Percentiles rank a stretch among this genome's conserved stretches.
These are phyloP conservation scores for Gnatocerus cornutus DNA, from an alignment of 2,888 invertebrate species.

Conservation along the genomic window DNA sequence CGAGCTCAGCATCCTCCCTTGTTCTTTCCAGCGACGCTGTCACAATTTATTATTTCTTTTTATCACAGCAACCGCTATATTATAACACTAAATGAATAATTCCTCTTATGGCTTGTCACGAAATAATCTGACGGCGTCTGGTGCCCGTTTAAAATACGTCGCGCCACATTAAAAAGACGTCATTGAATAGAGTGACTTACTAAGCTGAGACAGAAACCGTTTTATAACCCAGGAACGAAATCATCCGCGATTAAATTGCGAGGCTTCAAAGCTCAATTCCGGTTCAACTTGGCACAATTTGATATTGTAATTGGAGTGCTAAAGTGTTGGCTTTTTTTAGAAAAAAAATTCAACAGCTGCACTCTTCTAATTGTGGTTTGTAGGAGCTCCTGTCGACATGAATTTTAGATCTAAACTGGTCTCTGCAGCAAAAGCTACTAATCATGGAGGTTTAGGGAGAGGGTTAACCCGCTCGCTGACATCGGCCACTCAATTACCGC, in stretches of 20 bases:
- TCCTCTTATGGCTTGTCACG: slow-evolving; percentile 37
- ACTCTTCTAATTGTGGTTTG: too few relatives aligned
- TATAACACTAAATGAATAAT: slow-evolving; percentile 50
- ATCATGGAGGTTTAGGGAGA: slow-evolving; percentile 66
- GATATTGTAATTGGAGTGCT: too few relatives aligned
- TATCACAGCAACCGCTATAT: slow-evolving; percentile 48
- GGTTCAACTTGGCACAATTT: not conserved
- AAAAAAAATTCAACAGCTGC: too few relatives aligned
- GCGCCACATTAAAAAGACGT: slow-evolving; percentile 38
- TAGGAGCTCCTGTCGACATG: too few relatives aligned
- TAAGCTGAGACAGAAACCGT: slow-evolving; percentile 26
- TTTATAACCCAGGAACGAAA: slow-evolving; percentile 4
- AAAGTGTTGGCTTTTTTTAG: too few relatives aligned
- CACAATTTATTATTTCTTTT: slow-evolving; percentile 52
- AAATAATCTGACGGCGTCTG: slow-evolving; percentile 31
- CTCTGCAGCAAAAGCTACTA: slow-evolving; percentile 58
- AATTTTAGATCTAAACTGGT: slow-evolving; percentile 16
- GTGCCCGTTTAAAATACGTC: slow-evolving; percentile 43
- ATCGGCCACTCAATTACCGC: slow-evolving; percentile 70
- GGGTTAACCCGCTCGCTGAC: slow-evolving; percentile 69
- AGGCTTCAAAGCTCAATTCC: not conserved
- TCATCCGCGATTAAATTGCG: not conserved
- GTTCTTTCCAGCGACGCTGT: slow-evolving; percentile 49
- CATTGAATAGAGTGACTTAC: slow-evolving; percentile 16
- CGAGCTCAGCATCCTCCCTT: slow-evolving; percentile 49